Base-by-base conservation (phyloP, 2,113 vertebrate genomes). In the Seriola rivoliana region DNA sequence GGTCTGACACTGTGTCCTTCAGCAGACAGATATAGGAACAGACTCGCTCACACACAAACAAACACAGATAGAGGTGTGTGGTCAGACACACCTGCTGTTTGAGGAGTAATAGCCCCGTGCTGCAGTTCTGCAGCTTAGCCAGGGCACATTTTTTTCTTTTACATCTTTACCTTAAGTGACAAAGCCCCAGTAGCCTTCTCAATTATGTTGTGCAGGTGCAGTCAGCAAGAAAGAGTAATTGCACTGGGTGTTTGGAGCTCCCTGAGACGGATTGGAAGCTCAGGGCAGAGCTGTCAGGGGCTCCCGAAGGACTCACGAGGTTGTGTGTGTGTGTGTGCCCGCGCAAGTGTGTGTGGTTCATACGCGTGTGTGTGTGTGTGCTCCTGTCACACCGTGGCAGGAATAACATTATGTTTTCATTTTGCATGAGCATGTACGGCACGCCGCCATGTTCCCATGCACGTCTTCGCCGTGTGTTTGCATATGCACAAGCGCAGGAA, bases 151-250 rank as follows among this genome's bases (percentile, higher is more conserved):
- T 84, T 70, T 75, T 57, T 3, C 66, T 85, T 87, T 91, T 82
- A 91, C 91, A 89, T 92, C 92, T 91, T 91, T 91, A 95, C 92
- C 90, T 91, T 93, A 92, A 93, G 92, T 90, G 91, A 92, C 89
- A 91, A 87, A 92, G 85, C 86, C 91, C 91, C 90, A 82, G 87
- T 73, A 83, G 88, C 87, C 85, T 88, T 92, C 93, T 92, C 94
- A 93, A 93, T 94, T 91, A 94, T 92, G 94, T 91, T 91, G 90
- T 92, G 87, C 90, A 92, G 93, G 94, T 93, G 93, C 93, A 94
- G 95, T 95, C 94, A 95, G 94, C 91, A 91, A 82, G 90, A 95
- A 91, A 84, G 86, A 94, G 92, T 95, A 95, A 95, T 94, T 95
- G 94, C 91, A 77, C 84, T 93, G 92, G 93, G 94, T 93, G 91